Percentiles rank a stretch among this genome's conserved stretches.
Evolutionary conservation across 2,888 invertebrate genomes (phyloP).

Genomic region (Lepidochrysops patricia): DNA sequence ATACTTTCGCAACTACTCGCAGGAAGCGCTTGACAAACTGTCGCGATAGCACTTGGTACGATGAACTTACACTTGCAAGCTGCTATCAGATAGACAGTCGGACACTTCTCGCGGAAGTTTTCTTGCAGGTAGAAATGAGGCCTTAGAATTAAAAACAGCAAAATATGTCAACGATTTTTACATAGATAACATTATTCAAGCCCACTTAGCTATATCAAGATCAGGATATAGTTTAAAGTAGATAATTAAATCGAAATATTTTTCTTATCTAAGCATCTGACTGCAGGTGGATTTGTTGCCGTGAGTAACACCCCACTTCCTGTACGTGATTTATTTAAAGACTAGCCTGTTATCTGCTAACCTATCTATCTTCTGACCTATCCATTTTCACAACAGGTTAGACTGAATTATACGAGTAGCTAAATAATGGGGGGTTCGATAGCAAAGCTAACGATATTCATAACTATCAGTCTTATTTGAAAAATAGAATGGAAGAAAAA

Average conservation of each 20-base stretch:
- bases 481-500: too few species aligned
- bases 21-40: too few species aligned
- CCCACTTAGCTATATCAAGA: conserved; percentile 15
- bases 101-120: too few species aligned
- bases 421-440: conserved; percentile 48
- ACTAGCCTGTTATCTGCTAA: conserved; percentile 63
- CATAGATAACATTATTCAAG: background rate
- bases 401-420: conserved; percentile 31
- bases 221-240: conserved; percentile 50
- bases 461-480: background rate
- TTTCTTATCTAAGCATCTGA: conserved; percentile 36
- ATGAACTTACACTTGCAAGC: too few species aligned
- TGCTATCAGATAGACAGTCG: too few species aligned
- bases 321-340: conserved; percentile 66
- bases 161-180: background rate
- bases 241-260: conserved; percentile 40
- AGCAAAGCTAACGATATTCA: background rate
- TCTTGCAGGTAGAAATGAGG: too few species aligned
- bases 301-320: conserved; percentile 56
- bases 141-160: too few species aligned
- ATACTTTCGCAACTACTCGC: too few species aligned
- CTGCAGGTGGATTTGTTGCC: conserved; percentile 63
- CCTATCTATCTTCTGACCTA: conserved; percentile 65
- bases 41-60: too few species aligned
- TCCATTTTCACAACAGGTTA: conserved; percentile 65